phyloP scores from a whole-genome alignment of 64 coral and sea anemone genomes.

The Montipora sp. region DNA sequence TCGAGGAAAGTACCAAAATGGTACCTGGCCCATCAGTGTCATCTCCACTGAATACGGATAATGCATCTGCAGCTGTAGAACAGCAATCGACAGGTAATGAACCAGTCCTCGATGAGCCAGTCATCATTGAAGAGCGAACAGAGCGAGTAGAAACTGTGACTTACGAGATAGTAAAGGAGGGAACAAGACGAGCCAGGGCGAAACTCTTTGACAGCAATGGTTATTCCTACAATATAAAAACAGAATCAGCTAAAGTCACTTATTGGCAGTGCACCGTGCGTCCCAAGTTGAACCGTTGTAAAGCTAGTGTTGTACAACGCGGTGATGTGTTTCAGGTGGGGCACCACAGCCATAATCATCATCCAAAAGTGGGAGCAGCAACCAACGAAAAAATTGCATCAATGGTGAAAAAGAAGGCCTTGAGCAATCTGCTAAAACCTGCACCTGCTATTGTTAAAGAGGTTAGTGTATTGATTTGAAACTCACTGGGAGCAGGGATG shows the following conservation, averaged over 20 bases:
- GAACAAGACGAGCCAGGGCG: neutral
- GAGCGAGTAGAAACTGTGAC: neutral
- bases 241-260: neutral
- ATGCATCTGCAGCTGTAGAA: neutral
- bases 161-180: neutral
- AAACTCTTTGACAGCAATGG: slow-evolving; percentile 46
- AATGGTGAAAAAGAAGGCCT: neutral
- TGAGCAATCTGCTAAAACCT: slow-evolving; percentile 1
- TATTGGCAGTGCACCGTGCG: slow-evolving; percentile 15
- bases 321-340: neutral
- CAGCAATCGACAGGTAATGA: too few relatives aligned
- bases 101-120: neutral
- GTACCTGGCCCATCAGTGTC: neutral
- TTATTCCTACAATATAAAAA: slow-evolving; percentile 9
- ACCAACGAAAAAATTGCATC: neutral
- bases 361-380: neutral
- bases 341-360: neutral
- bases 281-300: slow-evolving; percentile 13
- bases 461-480: neutral
- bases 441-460: slow-evolving; percentile 11
- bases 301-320: neutral
- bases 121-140: neutral
- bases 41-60: neutral
- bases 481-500: too few relatives aligned
- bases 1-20: neutral